phyloP scores from a whole-genome alignment of 2,113 vertebrate genomes.

The Stegostoma tigrinum region DNA sequence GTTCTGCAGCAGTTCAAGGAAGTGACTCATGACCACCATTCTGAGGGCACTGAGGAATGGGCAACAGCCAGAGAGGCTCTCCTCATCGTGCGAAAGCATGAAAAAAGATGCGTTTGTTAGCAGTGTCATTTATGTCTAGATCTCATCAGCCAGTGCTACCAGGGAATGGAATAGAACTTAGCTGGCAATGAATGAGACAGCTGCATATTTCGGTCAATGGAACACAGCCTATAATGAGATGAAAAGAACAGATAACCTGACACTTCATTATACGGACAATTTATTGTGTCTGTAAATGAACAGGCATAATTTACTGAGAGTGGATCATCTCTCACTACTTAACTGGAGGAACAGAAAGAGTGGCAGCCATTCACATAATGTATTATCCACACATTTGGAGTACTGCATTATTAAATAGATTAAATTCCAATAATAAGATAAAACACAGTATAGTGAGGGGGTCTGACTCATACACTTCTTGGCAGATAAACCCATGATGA shows the following conservation, averaged over 20 bases:
- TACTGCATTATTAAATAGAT: background rate
- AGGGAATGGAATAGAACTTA: background rate
- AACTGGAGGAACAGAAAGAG: background rate
- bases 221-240: background rate
- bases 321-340: background rate
- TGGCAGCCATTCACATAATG: background rate
- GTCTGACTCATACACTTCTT: background rate
- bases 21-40: too few relatives aligned
- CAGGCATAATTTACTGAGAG: background rate
- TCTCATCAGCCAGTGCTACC: background rate
- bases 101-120: background rate
- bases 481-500: background rate
- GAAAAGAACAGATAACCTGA: background rate
- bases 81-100: too few relatives aligned
- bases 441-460: background rate
- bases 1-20: too few relatives aligned
- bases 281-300: background rate
- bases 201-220: background rate
- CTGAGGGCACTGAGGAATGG: too few relatives aligned
- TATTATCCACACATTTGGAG: constrained; percentile 5
- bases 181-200: background rate
- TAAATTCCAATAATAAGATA: background rate
- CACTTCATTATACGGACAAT: constrained; percentile 4
- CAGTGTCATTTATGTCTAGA: background rate
- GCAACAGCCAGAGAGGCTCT: too few relatives aligned